Evolutionary conservation across 2,113 vertebrate species (phyloP).

Genomic region (Collichthys lucidus): DNA sequence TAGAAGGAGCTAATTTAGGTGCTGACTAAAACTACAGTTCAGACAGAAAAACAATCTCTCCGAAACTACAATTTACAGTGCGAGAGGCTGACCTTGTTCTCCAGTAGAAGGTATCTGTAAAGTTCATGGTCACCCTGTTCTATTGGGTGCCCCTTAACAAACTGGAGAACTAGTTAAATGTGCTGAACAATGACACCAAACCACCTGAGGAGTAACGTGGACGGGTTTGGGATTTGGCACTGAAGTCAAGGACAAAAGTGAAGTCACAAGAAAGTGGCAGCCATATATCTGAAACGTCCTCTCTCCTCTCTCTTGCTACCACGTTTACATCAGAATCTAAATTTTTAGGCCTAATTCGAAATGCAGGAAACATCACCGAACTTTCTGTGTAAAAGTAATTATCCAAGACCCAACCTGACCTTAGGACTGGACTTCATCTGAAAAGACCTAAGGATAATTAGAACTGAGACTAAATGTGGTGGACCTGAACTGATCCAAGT

Average conservation of each 20-base stretch:
- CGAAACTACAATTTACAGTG: neutral
- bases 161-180: too few relatives aligned
- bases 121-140: neutral
- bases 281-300: neutral
- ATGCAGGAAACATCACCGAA: neutral
- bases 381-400: neutral
- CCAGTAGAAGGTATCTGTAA: neutral
- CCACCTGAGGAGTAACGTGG: neutral
- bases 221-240: neutral
- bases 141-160: neutral
- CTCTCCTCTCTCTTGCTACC: neutral
- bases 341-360: neutral
- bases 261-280: neutral
- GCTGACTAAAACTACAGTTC: neutral
- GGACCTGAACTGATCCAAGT: neutral
- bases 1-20: neutral
- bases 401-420: neutral
- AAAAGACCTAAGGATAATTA: neutral
- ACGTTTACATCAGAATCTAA: neutral
- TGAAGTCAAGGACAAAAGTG: neutral
- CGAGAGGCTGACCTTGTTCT: neutral
- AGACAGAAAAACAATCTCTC: neutral
- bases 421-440: neutral
- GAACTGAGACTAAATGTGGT: neutral
- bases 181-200: neutral